These are phyloP conservation scores for Cancer borealis DNA, from an alignment of 2,888 invertebrate species.

Conservation along the genomic window DNA sequence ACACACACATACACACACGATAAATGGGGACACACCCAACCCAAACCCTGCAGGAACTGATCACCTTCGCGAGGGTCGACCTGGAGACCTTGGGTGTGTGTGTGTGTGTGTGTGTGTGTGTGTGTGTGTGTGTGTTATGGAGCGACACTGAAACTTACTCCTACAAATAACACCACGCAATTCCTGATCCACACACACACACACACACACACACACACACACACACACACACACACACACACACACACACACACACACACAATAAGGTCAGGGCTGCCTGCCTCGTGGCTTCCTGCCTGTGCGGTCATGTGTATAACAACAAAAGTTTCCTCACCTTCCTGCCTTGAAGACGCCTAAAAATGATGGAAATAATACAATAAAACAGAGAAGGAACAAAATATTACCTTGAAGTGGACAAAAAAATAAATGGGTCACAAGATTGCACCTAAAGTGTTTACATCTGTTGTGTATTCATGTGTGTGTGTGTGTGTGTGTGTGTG, in stretches of 20 bases:
- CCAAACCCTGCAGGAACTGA: background rate
- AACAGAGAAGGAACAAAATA: background rate
- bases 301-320: background rate
- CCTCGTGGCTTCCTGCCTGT: background rate
- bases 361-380: background rate
- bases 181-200: background rate
- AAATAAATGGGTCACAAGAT: background rate
- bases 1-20: slow-evolving; percentile 21
- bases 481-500: background rate
- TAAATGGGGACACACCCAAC: background rate
- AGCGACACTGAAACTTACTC: too few species aligned
- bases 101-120: slow-evolving; percentile 33
- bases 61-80: slow-evolving; percentile 6
- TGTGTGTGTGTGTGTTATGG: background rate
- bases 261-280: background rate
- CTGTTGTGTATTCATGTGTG: background rate
- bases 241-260: slow-evolving; percentile 36
- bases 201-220: slow-evolving; percentile 17
- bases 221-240: slow-evolving; percentile 30
- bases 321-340: background rate
- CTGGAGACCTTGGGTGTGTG: background rate
- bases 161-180: too few species aligned
- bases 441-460: background rate
- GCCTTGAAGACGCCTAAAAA: background rate
- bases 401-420: background rate